phyloP scores from a whole-genome alignment of 2,797 vertebrate genomes.

The Hipposideros larvatus region DNA sequence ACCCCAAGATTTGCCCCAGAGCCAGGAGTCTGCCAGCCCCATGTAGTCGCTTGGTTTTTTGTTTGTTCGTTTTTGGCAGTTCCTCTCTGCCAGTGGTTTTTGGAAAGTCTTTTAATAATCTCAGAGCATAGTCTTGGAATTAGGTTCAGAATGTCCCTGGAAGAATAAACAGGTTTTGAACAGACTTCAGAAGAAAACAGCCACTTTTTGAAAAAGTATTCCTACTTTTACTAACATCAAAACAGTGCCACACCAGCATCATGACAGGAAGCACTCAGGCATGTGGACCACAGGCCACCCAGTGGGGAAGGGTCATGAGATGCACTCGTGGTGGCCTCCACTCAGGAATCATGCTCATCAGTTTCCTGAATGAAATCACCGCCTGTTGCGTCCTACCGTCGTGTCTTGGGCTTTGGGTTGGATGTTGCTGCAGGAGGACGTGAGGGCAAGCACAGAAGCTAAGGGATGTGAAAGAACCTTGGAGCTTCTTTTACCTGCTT shows the following conservation, averaged over 20 bases:
- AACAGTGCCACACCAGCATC: slow-evolving; percentile 60
- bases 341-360: background rate
- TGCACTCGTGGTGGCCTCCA: background rate
- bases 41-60: slow-evolving; percentile 67
- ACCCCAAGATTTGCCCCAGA: slow-evolving; percentile 76
- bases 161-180: slow-evolving; percentile 80
- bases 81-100: slow-evolving; percentile 80
- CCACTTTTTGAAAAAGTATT: slow-evolving; percentile 74
- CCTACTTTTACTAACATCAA: slow-evolving; percentile 74
- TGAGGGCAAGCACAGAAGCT: background rate
- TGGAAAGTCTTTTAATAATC: slow-evolving; percentile 86
- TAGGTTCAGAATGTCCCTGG: slow-evolving; percentile 83
- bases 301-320: background rate
- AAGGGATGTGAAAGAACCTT: background rate
- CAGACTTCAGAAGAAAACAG: slow-evolving; percentile 70
- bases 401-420: background rate
- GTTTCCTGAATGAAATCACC: background rate
- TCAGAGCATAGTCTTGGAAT: slow-evolving; percentile 82
- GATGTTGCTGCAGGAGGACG: background rate
- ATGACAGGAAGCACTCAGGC: slow-evolving; percentile 41
- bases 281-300: background rate
- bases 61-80: slow-evolving; percentile 1
- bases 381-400: background rate
- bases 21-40: slow-evolving; percentile 84
- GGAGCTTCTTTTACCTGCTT: background rate